Percentiles rank a stretch among this genome's conserved stretches.
phyloP scores from a whole-genome alignment of 2,113 vertebrate species.

The Malurus alboscapulatus region DNA sequence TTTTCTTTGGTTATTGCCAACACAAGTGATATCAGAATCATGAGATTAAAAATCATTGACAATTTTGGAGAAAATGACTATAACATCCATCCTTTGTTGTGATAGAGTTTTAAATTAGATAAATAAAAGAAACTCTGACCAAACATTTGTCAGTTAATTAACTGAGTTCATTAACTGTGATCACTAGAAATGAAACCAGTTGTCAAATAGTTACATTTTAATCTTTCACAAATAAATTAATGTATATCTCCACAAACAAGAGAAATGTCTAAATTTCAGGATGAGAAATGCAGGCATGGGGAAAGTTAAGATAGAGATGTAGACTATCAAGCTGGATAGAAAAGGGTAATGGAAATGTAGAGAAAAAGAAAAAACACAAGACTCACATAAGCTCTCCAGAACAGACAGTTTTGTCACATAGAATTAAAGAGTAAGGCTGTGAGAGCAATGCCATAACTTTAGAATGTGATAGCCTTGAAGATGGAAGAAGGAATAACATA shows the following conservation, averaged over 20 bases:
- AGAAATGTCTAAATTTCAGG: neutral
- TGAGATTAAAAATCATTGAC: neutral
- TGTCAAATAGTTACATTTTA: neutral
- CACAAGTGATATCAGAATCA: neutral
- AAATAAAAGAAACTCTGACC: accelerated
- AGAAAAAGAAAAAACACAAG: neutral
- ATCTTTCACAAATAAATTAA: neutral
- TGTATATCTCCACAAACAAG: neutral
- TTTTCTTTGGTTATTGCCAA: neutral
- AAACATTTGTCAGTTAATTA: neutral
- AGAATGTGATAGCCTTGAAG: neutral
- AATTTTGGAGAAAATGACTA: neutral
- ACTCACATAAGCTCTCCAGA: neutral
- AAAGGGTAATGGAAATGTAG: neutral
- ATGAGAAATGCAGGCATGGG: neutral
- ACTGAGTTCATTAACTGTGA: neutral
- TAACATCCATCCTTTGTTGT: neutral
- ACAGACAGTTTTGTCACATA: neutral
- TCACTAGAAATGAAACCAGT: neutral
- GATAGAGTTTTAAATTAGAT: neutral
- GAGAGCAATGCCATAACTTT: neutral
- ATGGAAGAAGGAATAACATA: neutral
- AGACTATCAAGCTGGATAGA: neutral
- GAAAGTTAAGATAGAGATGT: neutral
- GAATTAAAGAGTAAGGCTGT: neutral